Evolutionary conservation across 2,888 invertebrate species (phyloP), one percentile per base, ranked within the genome.

Genomic region (Capitulum mitella): DNA sequence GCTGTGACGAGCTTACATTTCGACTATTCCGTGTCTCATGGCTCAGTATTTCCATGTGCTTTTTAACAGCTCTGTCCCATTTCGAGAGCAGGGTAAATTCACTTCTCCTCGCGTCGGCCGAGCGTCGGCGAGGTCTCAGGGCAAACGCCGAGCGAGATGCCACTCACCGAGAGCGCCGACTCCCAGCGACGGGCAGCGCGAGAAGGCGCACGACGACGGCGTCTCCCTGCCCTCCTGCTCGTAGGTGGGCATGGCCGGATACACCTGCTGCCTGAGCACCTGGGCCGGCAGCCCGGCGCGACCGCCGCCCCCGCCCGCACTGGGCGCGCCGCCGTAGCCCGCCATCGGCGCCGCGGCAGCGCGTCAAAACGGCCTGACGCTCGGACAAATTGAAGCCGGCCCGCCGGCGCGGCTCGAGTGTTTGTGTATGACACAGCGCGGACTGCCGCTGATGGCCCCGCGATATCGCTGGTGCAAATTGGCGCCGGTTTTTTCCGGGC

Each of bases 341-440:
- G 70, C 70, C 70, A 70, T 70, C 34, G 70, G 5, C 54, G n/a
- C 16, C 32, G 64, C 70, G 19, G 37, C 22, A n/a, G n/a, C 70
- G 22, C 32, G 70, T 70, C 70, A 70, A 70, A 70, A 70, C 70
- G 37, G 37, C 22, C 37, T 70, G 70, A 70, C 70, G 70, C 22
- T 22, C 14, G 32, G n/a, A 37, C 70, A 70, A 70, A 70, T 70
- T 70, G 70, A 70, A 70, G 34, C 22, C 6, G 6, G 70, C 22
- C 37, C 19, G 70, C 22, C 70, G 22, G 37, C 22, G 70, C 34
- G 14, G 70, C 70, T 70, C 37, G 70, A 70, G 70, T 34, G 70
- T 22, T 70, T 70, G 70, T 8, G 37, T 37, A 26, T 70, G 70
- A 37, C 70, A 37, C 61, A n/a, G 19, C 70, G 37, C 34, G 22